Percentiles rank a stretch among this genome's conserved stretches.
phyloP scores from a whole-genome alignment of 2,888 invertebrate species.

The Synergus gifuensis region DNA sequence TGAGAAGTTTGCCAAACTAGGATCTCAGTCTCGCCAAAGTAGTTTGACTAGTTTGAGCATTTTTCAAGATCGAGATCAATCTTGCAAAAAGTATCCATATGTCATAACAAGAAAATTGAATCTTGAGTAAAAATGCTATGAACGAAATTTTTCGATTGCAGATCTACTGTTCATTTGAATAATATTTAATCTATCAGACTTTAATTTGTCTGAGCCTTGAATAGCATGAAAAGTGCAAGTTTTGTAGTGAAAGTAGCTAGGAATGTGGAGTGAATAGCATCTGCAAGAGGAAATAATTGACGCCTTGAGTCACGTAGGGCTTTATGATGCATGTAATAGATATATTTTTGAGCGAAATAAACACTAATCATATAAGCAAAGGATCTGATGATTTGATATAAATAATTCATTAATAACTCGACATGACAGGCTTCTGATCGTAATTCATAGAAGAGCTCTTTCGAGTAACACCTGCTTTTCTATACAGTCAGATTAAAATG shows the following conservation, averaged over 20 bases:
- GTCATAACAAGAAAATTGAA: not conserved
- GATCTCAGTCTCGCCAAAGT: constrained; percentile 30
- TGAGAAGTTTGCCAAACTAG: constrained; percentile 37
- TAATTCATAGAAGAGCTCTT: constrained; percentile 12
- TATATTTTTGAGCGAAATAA: not conserved
- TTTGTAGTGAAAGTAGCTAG: not conserved
- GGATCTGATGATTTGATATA: not conserved
- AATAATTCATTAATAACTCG: constrained; percentile 5
- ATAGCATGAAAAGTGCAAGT: not conserved
- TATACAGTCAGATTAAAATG: constrained; percentile 31
- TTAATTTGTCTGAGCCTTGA: not conserved
- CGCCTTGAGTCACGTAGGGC: not conserved
- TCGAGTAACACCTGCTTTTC: constrained; percentile 33
- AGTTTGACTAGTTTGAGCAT: constrained; percentile 28
- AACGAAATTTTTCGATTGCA: not conserved
- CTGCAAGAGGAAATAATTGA: constrained; percentile 9
- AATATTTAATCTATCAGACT: not conserved
- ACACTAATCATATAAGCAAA: not conserved
- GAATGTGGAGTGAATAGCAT: constrained; percentile 11
- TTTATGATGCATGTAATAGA: not conserved
- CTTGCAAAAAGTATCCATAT: not conserved
- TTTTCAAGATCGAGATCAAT: constrained; percentile 31
- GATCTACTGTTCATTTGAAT: not conserved
- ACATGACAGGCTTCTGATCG: not conserved
- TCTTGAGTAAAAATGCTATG: not conserved